Base-by-base conservation (phyloP, 2,113 vertebrate genomes). In the Phalacrocorax pelagicus region DNA sequence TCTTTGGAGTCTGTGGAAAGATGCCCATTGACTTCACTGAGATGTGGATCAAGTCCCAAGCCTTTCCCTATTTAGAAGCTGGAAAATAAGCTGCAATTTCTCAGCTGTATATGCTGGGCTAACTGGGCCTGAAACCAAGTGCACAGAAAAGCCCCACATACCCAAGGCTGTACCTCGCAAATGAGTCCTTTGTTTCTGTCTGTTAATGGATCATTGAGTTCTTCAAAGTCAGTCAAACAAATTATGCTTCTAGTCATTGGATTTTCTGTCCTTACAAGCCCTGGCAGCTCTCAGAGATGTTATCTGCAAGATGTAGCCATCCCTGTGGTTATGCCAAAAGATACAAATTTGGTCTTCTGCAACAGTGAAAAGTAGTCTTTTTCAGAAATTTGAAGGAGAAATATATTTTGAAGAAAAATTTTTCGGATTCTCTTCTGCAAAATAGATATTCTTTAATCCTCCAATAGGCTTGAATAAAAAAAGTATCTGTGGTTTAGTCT, bases 161-260 rank as follows among this genome's bases (percentile, higher is more conserved):
- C 24, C 15, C 92, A 52, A 70, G 58, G 23, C 63, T 94, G 42
- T 85, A 85, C 74, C 66, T 95, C 82, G 71, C 69, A 96, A 96
- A 96, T 62, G 21, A 81, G 16, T 62, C 32, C 95, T 93, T 86
- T 87, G 73, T 95, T 90, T 85, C 47, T 92, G 26, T 18, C 57
- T 79, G n/a, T 52, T 94, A 70, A 85, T 0, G 11, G 61, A 65
- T 89, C 81, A 65, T 4, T 72, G 66, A 52, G 27, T 73, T 85
- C 74, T 96, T 95, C 90, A 79, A 90, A 94, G 81, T 93, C 88
- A 95, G 55, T 81, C 69, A 91, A 94, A 88, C 63, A 93, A 86
- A 89, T 72, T 86, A 86, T 63, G 80, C 65, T 92, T 62, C 65
- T 61, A 79, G 69, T 91, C 72, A 61, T 63, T 72, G 80, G n/a